A percentile compares a stretch with the other conserved stretches of the same genome.
phyloP scores from a whole-genome alignment of 2,113 vertebrate species.

The Pollimyrus isidori region DNA sequence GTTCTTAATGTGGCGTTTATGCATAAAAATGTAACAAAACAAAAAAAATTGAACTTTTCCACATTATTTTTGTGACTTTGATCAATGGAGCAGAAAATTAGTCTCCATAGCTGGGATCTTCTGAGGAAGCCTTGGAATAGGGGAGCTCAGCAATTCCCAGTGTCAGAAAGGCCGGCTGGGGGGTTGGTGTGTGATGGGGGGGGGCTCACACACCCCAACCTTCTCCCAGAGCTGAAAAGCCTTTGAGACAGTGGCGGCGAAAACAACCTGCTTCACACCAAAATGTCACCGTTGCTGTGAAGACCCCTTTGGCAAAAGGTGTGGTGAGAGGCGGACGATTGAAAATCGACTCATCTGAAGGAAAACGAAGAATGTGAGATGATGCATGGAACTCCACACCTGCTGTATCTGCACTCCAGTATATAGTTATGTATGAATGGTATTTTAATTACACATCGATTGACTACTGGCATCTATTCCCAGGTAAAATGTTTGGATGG shows the following conservation, averaged over 20 bases:
- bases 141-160: conserved; percentile 23
- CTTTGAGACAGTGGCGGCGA: conserved; percentile 21
- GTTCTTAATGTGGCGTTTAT: conserved; percentile 29
- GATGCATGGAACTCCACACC: not conserved
- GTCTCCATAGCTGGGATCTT: conserved; percentile 29
- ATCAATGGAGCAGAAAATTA: conserved; percentile 47
- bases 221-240: conserved; percentile 27
- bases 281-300: conserved; percentile 19
- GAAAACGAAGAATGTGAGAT: not conserved
- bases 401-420: not conserved
- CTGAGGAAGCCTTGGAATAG: conserved; percentile 17
- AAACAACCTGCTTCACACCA: conserved; percentile 20
- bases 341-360: not conserved
- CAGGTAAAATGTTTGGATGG: not conserved
- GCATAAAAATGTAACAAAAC: conserved; percentile 39
- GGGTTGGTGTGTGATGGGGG: conserved; percentile 12
- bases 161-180: conserved; percentile 37
- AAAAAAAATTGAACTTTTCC: conserved; percentile 25
- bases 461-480: not conserved
- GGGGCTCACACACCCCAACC: not conserved
- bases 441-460: not conserved
- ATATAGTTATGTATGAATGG: not conserved
- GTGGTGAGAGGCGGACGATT: not conserved
- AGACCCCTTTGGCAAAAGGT: conserved; percentile 1
- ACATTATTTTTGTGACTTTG: conserved; percentile 48